Conservation (phyloP, 2,113 vertebrate species). For the Elephas maximus region DNA sequence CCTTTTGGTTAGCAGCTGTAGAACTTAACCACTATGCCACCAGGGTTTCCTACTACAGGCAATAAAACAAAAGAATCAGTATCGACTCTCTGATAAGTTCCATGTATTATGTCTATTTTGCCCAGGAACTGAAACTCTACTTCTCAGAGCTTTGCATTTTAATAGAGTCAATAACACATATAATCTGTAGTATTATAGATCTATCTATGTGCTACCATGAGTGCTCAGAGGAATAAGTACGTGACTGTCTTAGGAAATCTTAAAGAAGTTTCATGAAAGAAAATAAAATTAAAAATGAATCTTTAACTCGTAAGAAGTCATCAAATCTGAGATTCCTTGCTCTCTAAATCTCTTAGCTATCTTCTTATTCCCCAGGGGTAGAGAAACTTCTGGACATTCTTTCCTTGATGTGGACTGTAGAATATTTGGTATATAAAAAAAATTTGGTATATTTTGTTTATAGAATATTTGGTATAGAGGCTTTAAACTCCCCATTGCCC, state of each 20-base stretch:
- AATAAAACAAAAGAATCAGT: not conserved
- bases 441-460: no score
- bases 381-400: no score
- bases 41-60: not conserved
- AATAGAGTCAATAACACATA: not conserved
- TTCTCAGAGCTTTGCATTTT: not conserved
- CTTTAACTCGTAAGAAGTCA: not conserved
- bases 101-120: not conserved
- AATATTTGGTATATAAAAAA: not conserved
- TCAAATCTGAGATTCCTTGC: not conserved
- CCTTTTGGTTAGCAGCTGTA: no score
- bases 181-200: not conserved
- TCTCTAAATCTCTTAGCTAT: not conserved
- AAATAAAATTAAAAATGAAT: not conserved
- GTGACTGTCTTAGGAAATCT: not conserved
- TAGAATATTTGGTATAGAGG: not conserved
- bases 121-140: not conserved
- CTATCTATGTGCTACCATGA: not conserved
- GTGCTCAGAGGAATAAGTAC: not conserved
- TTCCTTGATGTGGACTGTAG: rapidly evolving
- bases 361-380: not conserved
- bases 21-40: no score
- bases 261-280: not conserved
- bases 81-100: not conserved
- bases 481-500: not conserved